Evolutionary conservation across 2,797 vertebrate genomes (phyloP).

Genomic region (Neosilurus mollespiculum): DNA sequence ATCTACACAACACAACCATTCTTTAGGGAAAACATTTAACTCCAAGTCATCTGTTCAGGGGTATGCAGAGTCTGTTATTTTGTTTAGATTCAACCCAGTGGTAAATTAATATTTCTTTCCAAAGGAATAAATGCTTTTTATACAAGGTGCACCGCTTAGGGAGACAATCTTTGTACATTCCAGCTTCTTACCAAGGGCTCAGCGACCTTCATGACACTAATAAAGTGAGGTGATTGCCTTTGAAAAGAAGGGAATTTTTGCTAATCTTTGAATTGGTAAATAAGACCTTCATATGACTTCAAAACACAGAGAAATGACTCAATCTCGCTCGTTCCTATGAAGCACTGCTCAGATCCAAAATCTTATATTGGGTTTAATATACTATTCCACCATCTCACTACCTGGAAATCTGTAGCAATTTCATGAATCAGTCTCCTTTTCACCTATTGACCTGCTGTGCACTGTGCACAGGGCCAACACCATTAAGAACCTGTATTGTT

Average conservation of each 20-base stretch:
- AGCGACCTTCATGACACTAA: conserved; percentile 33
- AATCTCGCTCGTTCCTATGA: conserved; percentile 36
- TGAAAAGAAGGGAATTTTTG: conserved; percentile 35
- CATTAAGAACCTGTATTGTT: conserved; percentile 56
- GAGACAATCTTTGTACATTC: conserved; percentile 6
- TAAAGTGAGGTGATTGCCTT: conserved; percentile 37
- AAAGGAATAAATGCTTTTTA: conserved; percentile 1
- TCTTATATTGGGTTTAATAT: conserved; percentile 49
- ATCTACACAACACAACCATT: conserved; percentile 8
- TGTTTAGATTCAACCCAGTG: conserved; percentile 9
- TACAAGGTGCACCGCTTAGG: background rate
- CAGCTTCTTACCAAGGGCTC: conserved; percentile 11
- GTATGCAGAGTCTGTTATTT: background rate
- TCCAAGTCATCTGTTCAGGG: conserved; percentile 5
- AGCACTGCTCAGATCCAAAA: conserved; percentile 39
- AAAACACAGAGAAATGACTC: conserved; percentile 47
- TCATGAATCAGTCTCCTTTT: conserved; percentile 51
- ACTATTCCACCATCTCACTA: conserved; percentile 48
- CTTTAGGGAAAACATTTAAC: conserved; percentile 33
- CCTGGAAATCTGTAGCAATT: conserved; percentile 54
- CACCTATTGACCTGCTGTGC: conserved; percentile 49
- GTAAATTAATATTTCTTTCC: conserved; percentile 12
- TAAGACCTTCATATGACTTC: conserved; percentile 43
- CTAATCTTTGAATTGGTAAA: conserved; percentile 47
- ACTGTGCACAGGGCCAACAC: conserved; percentile 47